These are phyloP conservation scores for Lophius americanus DNA, from an alignment of 2,797 vertebrate genomes.

Conservation along the genomic window DNA sequence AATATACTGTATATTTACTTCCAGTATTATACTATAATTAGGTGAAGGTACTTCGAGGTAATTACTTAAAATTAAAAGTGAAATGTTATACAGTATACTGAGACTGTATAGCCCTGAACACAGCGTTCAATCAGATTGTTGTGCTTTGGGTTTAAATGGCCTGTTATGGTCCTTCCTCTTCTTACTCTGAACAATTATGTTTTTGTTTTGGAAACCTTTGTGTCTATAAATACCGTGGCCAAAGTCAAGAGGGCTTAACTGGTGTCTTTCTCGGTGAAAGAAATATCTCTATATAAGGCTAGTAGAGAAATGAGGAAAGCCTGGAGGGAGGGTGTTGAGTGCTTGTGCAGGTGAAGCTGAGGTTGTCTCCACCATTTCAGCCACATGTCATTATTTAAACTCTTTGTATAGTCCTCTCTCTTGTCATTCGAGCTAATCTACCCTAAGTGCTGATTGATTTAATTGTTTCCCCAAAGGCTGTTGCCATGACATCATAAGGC, in stretches of 20 bases:
- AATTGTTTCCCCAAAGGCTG: conserved; percentile 30
- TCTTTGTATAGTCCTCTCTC: conserved; percentile 50
- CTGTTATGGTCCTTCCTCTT: conserved; percentile 61
- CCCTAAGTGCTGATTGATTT: conserved; percentile 66
- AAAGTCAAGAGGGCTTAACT: conserved; percentile 62
- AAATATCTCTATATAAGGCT: conserved; percentile 75
- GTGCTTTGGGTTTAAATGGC: conserved; percentile 53
- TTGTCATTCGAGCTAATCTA: conserved; percentile 64
- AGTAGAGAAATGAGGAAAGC: conserved; percentile 46
- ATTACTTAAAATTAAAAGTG: no score
- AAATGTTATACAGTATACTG: no score
- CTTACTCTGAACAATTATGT: conserved; percentile 70
- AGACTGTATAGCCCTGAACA: no score
- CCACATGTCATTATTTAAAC: conserved; percentile 59
- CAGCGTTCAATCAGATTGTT: conserved; percentile 38
- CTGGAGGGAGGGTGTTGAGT: conserved; percentile 40
- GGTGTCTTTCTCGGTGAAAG: conserved; percentile 65
- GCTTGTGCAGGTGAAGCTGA: conserved; percentile 61
- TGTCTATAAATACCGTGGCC: conserved; percentile 74
- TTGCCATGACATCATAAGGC: conserved; percentile 59
- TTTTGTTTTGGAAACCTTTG: conserved; percentile 62
- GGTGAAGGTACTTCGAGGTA: no score
- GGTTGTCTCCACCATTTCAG: conserved; percentile 55
- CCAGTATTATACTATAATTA: no score
- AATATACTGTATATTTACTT: no score